Percentiles rank a stretch among this genome's conserved stretches.
These are phyloP conservation scores for Yponomeuta evonymella DNA, from an alignment of 2,888 invertebrate genomes.

Conservation along the genomic window DNA sequence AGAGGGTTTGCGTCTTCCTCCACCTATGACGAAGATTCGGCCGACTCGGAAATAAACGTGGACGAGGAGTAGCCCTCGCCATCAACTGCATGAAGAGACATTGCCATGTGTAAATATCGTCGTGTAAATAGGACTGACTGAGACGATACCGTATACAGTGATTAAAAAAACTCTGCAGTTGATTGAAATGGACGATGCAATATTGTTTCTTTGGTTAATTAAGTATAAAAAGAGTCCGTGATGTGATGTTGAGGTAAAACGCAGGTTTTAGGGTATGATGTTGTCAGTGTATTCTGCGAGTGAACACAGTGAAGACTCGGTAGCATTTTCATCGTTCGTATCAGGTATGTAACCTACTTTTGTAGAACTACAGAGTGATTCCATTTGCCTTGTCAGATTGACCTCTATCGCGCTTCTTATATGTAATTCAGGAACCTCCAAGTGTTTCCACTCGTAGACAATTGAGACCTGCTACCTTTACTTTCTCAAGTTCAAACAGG, in stretches of 20 bases:
- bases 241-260: slow-evolving; percentile 34
- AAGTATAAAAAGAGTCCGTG: slow-evolving; percentile 44
- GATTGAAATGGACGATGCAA: slow-evolving; percentile 41
- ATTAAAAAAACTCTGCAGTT: slow-evolving; percentile 14
- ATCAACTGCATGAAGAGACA: slow-evolving; percentile 31
- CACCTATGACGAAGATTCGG: slow-evolving; percentile 71
- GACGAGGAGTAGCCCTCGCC: slow-evolving; percentile 59
- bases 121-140: slow-evolving; percentile 22
- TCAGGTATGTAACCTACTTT: slow-evolving; percentile 58
- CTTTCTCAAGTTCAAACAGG: slow-evolving; percentile 12
- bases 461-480: neutral
- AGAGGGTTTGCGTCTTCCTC: slow-evolving; percentile 71
- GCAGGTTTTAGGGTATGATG: slow-evolving; percentile 14
- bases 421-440: neutral
- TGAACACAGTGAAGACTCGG: slow-evolving; percentile 30
- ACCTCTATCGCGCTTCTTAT: neutral
- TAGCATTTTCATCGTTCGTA: slow-evolving; percentile 38
- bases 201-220: slow-evolving; percentile 46
- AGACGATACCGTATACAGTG: slow-evolving; percentile 11
- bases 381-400: slow-evolving; percentile 8
- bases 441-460: neutral
- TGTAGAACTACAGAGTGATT: neutral
- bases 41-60: slow-evolving; percentile 71
- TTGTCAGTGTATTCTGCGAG: slow-evolving; percentile 48
- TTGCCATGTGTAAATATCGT: slow-evolving; percentile 43